Evolutionary conservation across 2,113 vertebrate genomes (phyloP).

Genomic region (Gobiocypris rarus): DNA sequence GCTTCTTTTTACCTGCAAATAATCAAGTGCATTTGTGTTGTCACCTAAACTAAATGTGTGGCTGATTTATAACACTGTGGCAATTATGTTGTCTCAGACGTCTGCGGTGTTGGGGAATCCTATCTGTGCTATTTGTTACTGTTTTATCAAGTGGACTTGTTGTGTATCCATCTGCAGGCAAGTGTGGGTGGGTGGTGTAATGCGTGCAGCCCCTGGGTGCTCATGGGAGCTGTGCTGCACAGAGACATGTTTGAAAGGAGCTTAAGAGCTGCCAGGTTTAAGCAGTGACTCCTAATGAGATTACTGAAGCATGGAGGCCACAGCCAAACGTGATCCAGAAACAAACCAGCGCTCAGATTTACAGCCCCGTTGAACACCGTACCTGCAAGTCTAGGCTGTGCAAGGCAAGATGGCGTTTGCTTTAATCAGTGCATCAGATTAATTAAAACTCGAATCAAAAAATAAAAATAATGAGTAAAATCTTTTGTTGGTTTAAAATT

Average conservation of each 20-base stretch:
- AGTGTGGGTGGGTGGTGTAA: conserved; percentile 35
- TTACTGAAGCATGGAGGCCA: conserved; percentile 69
- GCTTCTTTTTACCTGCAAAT: conserved; percentile 9
- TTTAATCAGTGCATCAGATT: conserved; percentile 12
- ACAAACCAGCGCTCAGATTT: conserved; percentile 75
- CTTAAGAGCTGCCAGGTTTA: conserved; percentile 71
- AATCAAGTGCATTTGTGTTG: neutral
- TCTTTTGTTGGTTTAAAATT: neutral
- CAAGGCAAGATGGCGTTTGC: neutral
- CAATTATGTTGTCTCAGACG: conserved; percentile 2
- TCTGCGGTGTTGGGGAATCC: conserved; percentile 27
- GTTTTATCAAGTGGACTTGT: conserved; percentile 11
- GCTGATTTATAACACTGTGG: neutral
- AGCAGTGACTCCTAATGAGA: conserved; percentile 74
- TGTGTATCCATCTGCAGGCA: conserved; percentile 29
- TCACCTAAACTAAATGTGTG: neutral
- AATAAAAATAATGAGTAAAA: neutral
- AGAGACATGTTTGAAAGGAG: conserved; percentile 70
- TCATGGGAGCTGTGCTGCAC: conserved; percentile 66
- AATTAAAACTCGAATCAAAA: conserved; percentile 14
- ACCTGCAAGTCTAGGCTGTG: conserved; percentile 6
- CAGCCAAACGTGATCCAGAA: conserved; percentile 64
- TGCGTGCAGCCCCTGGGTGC: conserved; percentile 41
- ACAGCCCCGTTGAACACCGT: neutral
- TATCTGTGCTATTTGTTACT: conserved; percentile 16